Evolutionary conservation across 2,888 invertebrate species (phyloP), one percentile per base, ranked within the genome.

Genomic region (Endotricha flammealis): DNA sequence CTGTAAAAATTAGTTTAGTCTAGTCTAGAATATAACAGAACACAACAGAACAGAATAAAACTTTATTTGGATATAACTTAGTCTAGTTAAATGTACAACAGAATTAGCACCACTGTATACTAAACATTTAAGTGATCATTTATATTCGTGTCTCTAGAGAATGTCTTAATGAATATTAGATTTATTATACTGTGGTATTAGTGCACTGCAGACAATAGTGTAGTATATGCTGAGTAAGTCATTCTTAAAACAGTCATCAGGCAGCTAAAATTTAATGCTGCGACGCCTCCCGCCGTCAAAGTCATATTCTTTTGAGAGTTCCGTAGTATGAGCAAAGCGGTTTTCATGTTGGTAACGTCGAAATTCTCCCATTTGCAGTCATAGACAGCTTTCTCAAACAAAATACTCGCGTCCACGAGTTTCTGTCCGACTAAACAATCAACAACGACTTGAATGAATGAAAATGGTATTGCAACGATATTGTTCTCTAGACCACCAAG

Each of bases 401-500:
- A 33, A 4, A 38, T 25, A 33, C 57, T 64, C 0, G 71, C 59
- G 35, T 71, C 64, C 16, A 61, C 55, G 3, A 71, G 24, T 12
- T 48, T 55, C 41, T 71, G 71, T 0, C 69, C 71, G 3, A 54
- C 55, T 9, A 54, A 51, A 22, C 67, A 70, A 33, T 70, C 66
- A 36, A 65, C 51, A 3, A 50, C 54, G 1, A 79, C 50, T 34
- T 71, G 75, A 1, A 58, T 45, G 4, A 77, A 40, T 0, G 73
- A 58, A 29, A 57, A 77, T 0, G 71, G 72, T 12, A 77, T 32
- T 29, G 67, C 50, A 2, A 75, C 12, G 17, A 59, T 70, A 0
- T 73, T 77, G 5, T 76, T 71, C 12, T 74, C 61, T 28, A 78
- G 37, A 0, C 75, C 69, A 2, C 71, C 76, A 0, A 78, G 57